These are phyloP conservation scores for Antigone vipio DNA, from an alignment of 2,113 vertebrate genomes.

Conservation along the genomic window DNA sequence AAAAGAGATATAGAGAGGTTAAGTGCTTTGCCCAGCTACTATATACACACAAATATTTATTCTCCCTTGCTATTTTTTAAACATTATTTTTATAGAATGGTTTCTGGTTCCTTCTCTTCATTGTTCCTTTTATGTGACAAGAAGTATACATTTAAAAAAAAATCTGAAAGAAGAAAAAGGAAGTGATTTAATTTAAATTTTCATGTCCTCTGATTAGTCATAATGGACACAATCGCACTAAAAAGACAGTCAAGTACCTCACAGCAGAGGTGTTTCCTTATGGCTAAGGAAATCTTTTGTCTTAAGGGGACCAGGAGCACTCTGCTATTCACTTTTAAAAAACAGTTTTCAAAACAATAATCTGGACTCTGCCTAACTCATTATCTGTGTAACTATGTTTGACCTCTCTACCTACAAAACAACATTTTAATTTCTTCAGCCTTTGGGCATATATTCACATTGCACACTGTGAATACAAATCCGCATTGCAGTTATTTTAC, in stretches of 20 bases:
- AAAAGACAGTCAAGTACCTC: neutral
- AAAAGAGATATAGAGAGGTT: neutral
- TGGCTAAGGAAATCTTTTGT: neutral
- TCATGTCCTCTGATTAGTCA: neutral
- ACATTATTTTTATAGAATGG: neutral
- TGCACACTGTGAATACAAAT: neutral
- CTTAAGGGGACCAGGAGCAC: neutral
- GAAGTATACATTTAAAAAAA: neutral
- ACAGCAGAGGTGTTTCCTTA: neutral
- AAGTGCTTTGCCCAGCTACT: neutral
- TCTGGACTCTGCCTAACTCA: neutral
- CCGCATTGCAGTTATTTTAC: neutral
- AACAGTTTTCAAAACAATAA: neutral
- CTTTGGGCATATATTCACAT: neutral
- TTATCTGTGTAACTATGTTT: neutral
- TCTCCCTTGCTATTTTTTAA: neutral
- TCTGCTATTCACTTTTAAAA: neutral
- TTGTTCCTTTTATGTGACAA: neutral
- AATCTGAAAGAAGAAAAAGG: neutral
- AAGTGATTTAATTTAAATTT: neutral
- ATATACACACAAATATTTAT: neutral
- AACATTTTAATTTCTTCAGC: neutral
- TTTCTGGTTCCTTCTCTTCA: neutral
- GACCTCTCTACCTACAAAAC: neutral
- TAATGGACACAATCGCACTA: neutral